Base-by-base conservation (phyloP, 64 coral and sea anemone genomes). In the Montipora efflorescens region DNA sequence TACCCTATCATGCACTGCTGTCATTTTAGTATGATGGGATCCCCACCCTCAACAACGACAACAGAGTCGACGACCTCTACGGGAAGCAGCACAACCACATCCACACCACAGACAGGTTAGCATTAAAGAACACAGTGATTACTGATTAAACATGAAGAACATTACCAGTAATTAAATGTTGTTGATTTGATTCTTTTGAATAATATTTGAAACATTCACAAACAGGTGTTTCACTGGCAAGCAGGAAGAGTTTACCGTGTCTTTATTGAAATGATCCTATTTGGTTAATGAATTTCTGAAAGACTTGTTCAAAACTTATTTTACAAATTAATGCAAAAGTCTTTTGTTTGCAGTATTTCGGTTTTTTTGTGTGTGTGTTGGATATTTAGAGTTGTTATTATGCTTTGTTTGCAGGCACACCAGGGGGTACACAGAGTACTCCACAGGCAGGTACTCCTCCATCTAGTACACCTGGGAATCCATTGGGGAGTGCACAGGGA, bases 41-140 rank as follows among this genome's bases (percentile, higher is more conserved):
- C 22, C 16, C 46, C 83, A 81, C 53, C 53, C 19, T 67, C 81
- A 8, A 84, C 88, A 44, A 58, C 36, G 22, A 88, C 89, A 61
- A 88, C 94, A 70, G 79, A 74, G 4, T 59, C 82, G 46, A 75
- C 82, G 64, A 77, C 88, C 6, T 87, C 93, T 55, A 79, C 93
- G 28, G 51, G 88, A 44, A 95, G 15, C 55, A 90, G 16, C 22
- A 59, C 90, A 22, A 80, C 94, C 50, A 78, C 94, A 7, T 23
- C 82, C 13, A 7, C 94, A 80, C 79, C 93, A 70, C 49, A 59
- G 62, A 90, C 70, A 55, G 76, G 69, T 64, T 72, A 49, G 51
- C 61, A 23, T 74, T 71, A 21, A 71, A 71, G 20, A 6, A 12
- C 19, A 15, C n/a, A 4, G n/a, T 10, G 25, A 57, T 57, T 57